Evolutionary conservation across 1,140 invertebrate genomes (phyloP).

Genomic region (Lanistes nyassanus): DNA sequence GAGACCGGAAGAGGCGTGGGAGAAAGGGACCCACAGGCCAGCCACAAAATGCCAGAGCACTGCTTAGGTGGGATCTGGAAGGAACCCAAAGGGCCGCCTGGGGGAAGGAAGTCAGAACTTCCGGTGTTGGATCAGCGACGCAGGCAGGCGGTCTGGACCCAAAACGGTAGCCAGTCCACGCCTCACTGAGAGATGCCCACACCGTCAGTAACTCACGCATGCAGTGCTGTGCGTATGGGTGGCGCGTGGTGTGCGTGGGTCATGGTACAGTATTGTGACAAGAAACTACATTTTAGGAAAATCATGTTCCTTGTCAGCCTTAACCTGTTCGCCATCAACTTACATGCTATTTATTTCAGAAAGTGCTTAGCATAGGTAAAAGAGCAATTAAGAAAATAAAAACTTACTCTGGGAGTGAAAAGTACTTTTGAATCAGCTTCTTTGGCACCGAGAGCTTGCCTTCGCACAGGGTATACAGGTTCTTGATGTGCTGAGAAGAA

Average conservation of each 20-base stretch:
- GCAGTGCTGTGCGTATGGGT: not conserved
- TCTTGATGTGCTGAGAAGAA: conserved; percentile 39
- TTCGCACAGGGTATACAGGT: conserved; percentile 37
- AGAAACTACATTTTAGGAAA: not conserved
- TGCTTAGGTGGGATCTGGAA: no score
- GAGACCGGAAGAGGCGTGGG: no score
- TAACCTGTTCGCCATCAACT: not conserved
- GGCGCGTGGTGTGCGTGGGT: no score
- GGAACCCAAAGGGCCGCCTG: no score
- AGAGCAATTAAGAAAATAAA: not conserved
- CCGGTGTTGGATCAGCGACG: no score
- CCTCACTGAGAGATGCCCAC: no score
- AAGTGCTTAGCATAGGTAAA: not conserved
- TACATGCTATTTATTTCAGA: not conserved
- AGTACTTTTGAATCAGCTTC: conserved; percentile 25
- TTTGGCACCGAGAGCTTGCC: conserved; percentile 35
- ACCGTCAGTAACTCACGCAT: not conserved
- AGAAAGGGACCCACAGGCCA: not conserved
- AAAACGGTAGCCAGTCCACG: no score
- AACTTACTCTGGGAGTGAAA: conserved; percentile 11
- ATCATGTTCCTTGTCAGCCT: not conserved
- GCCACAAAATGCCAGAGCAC: not conserved
- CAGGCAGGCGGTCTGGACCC: no score
- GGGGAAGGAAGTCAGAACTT: no score
- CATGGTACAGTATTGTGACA: no score